Evolutionary conservation across 2,797 vertebrate genomes (phyloP), one percentile per base, ranked within the genome.

Genomic region (Anguilla megastoma): DNA sequence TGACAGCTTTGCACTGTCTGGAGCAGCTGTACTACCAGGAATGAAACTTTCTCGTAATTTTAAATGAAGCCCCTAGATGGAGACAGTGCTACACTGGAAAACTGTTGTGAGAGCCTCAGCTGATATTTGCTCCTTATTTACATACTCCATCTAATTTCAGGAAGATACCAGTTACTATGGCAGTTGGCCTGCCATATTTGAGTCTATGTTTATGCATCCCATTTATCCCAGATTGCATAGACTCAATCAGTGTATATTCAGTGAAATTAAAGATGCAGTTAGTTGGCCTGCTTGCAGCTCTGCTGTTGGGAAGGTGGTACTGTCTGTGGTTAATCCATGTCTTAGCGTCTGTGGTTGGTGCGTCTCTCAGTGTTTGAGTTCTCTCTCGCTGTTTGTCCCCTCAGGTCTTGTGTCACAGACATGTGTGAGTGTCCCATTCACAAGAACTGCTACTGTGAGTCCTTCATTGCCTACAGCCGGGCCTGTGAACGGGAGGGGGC

Each of bases 381-480:
- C 2, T 36, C 14, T 79, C 66, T 63, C 21, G 41, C 1, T 60
- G 5, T 60, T 33, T 45, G n/a, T 27, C 56, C 66, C 48, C 88
- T 16, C 90, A 99, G 99, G 95, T 99, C 99, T 7, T 99, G 99
- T 82, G 97, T 99, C 90, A 99, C 98, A 21, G 99, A 99, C 92
- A 99, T 99, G 98, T 99, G 98, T 0, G 98, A 99, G 91, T 99
- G 99, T 89, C 98, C 99, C 0, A 93, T 97, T 87, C 98, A 99
- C 93, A 99, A 98, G 91, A 99, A 99, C 95, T 99, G 99, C 92
- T 99, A 98, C 95, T 99, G 99, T 0, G 98, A 99, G 94, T 98
- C 99, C 0, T 97, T 99, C 93, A 96, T 99, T 88, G 98, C 99
- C 0, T 99, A 99, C 7, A 94, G 98, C 71, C 96, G 99, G 50